These are phyloP conservation scores for Pandion haliaetus DNA, from an alignment of 2,113 vertebrate species.

Conservation along the genomic window DNA sequence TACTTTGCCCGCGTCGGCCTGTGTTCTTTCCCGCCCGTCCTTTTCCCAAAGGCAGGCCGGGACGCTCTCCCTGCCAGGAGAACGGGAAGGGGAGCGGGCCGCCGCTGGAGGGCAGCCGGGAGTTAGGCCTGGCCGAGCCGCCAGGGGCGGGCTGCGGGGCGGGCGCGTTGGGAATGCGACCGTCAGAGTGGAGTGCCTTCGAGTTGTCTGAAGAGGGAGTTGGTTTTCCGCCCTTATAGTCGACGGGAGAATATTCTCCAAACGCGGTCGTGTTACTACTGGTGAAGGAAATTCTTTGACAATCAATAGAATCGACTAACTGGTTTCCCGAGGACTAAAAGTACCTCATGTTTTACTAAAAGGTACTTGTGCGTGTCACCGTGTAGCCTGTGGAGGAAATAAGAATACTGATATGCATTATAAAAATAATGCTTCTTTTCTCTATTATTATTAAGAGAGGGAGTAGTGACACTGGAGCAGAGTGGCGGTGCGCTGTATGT, in stretches of 20 bases:
- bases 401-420: background rate
- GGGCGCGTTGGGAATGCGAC: too few relatives aligned
- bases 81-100: too few relatives aligned
- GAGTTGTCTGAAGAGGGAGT: background rate
- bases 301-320: background rate
- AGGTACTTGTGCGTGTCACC: accelerated
- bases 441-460: background rate
- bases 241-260: background rate
- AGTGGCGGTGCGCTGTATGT: background rate
- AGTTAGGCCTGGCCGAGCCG: background rate
- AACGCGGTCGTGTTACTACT: background rate
- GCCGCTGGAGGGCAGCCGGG: conserved; percentile 59
- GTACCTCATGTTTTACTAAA: background rate
- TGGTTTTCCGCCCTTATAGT: background rate
- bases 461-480: background rate
- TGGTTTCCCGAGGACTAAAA: background rate
- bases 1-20: too few relatives aligned
- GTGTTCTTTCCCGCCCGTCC: background rate
- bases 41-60: background rate
- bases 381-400: background rate
- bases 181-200: background rate
- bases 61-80: too few relatives aligned
- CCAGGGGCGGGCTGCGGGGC: too few relatives aligned
- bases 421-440: background rate
- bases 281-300: background rate